A percentile compares a stretch with the other conserved stretches of the same genome.
These are phyloP conservation scores for Origma solitaria DNA, from an alignment of 2,113 vertebrate genomes.

Conservation along the genomic window DNA sequence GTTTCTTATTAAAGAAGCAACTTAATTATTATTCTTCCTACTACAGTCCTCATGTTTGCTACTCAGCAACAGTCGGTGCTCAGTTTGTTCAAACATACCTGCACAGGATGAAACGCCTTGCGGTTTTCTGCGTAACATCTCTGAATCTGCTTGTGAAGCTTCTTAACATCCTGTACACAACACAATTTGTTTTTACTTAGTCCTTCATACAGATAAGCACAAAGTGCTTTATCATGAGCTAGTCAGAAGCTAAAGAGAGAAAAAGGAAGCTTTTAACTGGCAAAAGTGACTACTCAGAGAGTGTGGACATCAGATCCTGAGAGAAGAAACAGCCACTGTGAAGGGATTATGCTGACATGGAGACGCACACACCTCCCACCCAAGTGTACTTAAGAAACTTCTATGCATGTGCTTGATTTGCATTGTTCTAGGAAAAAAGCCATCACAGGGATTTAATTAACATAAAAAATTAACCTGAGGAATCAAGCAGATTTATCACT, in stretches of 20 bases:
- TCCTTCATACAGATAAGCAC: conserved; percentile 42
- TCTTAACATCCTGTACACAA: conserved; percentile 86
- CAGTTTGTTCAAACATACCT: conserved; percentile 71
- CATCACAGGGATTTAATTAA: not conserved
- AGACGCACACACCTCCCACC: not conserved
- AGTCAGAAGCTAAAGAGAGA: conserved; percentile 50
- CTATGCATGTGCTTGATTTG: not conserved
- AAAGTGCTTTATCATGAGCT: conserved; percentile 50
- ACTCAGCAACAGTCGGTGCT: not conserved
- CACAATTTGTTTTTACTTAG: conserved; percentile 53
- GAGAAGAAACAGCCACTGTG: not conserved
- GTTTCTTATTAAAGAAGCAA: not conserved
- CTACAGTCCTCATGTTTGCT: not conserved
- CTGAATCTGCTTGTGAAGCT: conserved; percentile 98
- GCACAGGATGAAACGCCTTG: conserved; percentile 84
- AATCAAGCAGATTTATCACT: not conserved
- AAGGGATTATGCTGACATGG: not conserved
- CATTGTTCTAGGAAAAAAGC: not conserved
- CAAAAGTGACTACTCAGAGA: not conserved
- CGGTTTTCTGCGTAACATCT: conserved; percentile 95
- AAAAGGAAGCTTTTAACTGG: conserved; percentile 50
- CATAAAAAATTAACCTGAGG: not conserved
- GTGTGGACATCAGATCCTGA: not conserved
- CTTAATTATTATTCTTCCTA: not conserved
- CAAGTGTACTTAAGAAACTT: not conserved